A percentile compares a stretch with the other conserved stretches of the same genome.
Conservation (phyloP, 2,797 vertebrate species). For the Bufotes viridis region DNA sequence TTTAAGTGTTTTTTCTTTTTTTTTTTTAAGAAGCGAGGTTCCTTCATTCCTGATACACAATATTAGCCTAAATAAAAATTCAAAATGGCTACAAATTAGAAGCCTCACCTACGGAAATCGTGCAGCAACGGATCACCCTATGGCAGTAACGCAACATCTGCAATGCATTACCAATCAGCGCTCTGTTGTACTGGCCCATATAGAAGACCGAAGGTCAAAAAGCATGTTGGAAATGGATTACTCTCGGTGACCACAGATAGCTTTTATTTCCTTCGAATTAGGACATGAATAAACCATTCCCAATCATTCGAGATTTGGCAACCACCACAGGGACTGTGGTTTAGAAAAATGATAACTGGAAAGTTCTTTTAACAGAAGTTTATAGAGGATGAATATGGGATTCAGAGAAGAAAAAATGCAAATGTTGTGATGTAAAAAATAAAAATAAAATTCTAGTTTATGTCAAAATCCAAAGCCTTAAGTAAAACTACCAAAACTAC, state of each 20-base stretch:
- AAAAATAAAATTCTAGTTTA: neutral
- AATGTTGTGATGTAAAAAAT: no score
- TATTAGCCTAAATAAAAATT: no score
- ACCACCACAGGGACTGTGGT: neutral
- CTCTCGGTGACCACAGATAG: neutral
- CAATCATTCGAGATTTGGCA: neutral
- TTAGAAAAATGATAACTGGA: neutral
- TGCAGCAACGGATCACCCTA: neutral
- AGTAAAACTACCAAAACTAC: no score
- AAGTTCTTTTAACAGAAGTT: neutral
- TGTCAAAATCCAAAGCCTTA: neutral
- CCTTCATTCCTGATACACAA: no score
- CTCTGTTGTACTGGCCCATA: neutral
- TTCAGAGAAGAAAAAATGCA: neutral
- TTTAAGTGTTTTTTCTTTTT: no score
- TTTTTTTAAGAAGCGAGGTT: no score
- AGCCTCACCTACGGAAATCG: neutral
- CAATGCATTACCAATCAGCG: neutral
- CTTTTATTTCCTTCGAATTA: slow-evolving; percentile 15
- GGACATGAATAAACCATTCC: slow-evolving; percentile 7
- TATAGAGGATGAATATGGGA: neutral
- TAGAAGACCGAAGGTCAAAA: neutral
- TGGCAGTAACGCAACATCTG: neutral
- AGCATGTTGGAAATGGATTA: neutral
- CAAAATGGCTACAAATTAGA: no score